A percentile compares a stretch with the other conserved stretches of the same genome.
phyloP scores from a whole-genome alignment of 1,140 invertebrate species.

The Bombus sibiricus region DNA sequence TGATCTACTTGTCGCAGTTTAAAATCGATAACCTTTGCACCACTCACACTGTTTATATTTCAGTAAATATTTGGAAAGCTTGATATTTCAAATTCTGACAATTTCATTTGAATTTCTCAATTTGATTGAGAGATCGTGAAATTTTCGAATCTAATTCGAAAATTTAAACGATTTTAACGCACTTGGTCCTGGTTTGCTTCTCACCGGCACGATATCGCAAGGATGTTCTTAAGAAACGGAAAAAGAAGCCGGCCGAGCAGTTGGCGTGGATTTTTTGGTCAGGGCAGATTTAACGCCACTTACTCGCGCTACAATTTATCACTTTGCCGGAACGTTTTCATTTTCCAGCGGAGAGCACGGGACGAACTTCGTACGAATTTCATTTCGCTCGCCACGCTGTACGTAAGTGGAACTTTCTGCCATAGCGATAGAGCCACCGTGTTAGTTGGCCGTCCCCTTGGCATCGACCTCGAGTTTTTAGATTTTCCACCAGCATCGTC shows the following conservation, averaged over 20 bases:
- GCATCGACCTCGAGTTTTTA: conserved; percentile 15
- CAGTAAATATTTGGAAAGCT: too few relatives aligned
- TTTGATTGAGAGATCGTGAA: too few relatives aligned
- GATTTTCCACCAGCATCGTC: conserved; percentile 4
- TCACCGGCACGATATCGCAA: neutral
- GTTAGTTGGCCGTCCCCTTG: conserved; percentile 16
- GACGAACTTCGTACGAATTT: conserved; percentile 44
- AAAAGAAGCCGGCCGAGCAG: conserved; percentile 11
- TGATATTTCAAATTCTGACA: too few relatives aligned
- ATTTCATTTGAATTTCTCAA: too few relatives aligned
- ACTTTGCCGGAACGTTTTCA: conserved; percentile 37
- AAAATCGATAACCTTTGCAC: too few relatives aligned
- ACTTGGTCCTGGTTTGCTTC: neutral
- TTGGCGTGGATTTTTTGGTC: conserved; percentile 45
- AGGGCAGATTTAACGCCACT: conserved; percentile 42
- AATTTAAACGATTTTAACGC: neutral
- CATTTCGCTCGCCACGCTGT: conserved; percentile 35
- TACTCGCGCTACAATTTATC: conserved; percentile 41
- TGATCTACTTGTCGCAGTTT: too few relatives aligned
- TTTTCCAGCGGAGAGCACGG: conserved; percentile 27
- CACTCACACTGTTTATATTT: too few relatives aligned
- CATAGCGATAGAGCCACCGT: conserved; percentile 21
- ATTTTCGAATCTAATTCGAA: neutral
- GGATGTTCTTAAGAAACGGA: neutral
- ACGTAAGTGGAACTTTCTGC: conserved; percentile 43